Conservation (phyloP, 2,797 vertebrate species). For the Lacerta viridis region DNA sequence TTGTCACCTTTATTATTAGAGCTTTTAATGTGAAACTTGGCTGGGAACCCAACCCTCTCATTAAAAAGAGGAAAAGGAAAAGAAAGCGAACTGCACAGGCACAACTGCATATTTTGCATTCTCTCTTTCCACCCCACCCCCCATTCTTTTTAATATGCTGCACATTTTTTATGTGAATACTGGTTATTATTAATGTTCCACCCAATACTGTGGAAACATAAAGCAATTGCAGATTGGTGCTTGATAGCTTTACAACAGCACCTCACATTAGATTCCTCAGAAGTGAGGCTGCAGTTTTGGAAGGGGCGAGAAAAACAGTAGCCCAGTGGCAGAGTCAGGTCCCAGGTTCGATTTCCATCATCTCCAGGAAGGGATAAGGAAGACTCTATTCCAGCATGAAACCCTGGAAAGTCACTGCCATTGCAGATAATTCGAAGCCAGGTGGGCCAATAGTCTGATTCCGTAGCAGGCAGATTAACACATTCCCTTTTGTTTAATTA, state of each 20-base stretch:
- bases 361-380: no score
- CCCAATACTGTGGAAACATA: not conserved
- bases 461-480: no score
- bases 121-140: not conserved
- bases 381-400: no score
- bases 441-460: no score
- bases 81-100: not conserved
- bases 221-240: accelerated
- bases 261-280: not conserved
- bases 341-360: no score
- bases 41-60: not conserved
- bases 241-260: not conserved
- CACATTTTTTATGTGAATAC: not conserved
- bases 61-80: accelerated
- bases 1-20: accelerated
- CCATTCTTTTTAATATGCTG: not conserved
- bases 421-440: no score
- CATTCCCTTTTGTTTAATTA: no score
- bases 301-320: not conserved
- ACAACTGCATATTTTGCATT: accelerated
- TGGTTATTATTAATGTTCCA: not conserved
- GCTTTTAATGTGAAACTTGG: accelerated
- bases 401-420: no score
- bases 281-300: not conserved
- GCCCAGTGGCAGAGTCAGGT: not conserved